Evolutionary conservation across 2,888 invertebrate species (phyloP), one percentile per base, ranked within the genome.

Genomic region (Agonopterix arenella): DNA sequence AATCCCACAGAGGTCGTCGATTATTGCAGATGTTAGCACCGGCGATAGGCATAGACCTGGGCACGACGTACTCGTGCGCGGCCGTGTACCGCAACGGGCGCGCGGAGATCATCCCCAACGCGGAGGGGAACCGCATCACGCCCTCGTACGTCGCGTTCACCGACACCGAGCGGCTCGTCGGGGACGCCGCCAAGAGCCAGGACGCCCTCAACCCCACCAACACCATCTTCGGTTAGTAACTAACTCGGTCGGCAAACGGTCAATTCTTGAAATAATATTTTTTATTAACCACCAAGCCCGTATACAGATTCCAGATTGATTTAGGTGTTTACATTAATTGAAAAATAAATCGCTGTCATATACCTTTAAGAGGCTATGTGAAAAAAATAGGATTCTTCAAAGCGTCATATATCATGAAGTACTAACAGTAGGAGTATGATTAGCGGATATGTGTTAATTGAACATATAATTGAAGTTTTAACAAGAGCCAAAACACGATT

Each of bases 11-110:
- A n/a, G n/a, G n/a, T n/a, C n/a, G n/a, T 38, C 10, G 38, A 10
- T 7, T 1, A 10, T n/a, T n/a, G n/a, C 38, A 38, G 38, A 38
- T 38, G 38, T 38, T 68, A 18, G 74, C 84, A 71, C 90, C 92
- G 64, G 92, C 93, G 50, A 91, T 95, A 60, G 96, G 96, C 59
- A 96, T 96, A 75, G 96, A 97, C 83, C 89, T 96, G 0, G 85
- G 85, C 10, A 75, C 75, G 0, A 36, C 64, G 0, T 77, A 81
- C 56, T 74, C 84, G 0, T 76, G 73, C 59, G 59, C 67, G 47
- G 95, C 93, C 44, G 94, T 95, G 13, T 96, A 94, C 88, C 93
- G 94, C 67, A 92, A 95, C 70, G 94, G 95, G 49, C 95, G 95
- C 76, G 95, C 95, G 64, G 95, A 96, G 74, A 95, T 96, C 59